A percentile compares a stretch with the other conserved stretches of the same genome.
Conservation (phyloP, 1,140 invertebrate genomes). For the Tigriopus japonicus region DNA sequence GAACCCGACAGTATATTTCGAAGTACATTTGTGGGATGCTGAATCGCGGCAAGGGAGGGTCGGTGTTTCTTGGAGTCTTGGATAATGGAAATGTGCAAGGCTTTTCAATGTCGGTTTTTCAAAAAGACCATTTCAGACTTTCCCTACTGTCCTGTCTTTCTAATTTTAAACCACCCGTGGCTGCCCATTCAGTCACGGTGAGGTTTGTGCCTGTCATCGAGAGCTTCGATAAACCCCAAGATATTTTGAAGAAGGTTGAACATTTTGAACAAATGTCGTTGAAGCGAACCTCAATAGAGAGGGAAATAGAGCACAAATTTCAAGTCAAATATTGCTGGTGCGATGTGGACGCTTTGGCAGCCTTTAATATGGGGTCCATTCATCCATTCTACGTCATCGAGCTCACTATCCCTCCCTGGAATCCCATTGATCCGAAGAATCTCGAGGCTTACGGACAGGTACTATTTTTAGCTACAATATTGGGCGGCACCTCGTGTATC, state of each 20-base stretch:
- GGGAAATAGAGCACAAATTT: no score
- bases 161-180: slow-evolving; percentile 16
- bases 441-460: no score
- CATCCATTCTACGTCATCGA: not conserved
- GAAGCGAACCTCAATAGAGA: no score
- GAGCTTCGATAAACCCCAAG: no score
- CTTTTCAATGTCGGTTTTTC: slow-evolving; percentile 22
- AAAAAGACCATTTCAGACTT: slow-evolving; percentile 24
- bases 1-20: slow-evolving; percentile 14
- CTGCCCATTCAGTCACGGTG: not conserved
- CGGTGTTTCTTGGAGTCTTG: slow-evolving; percentile 24
- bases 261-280: no score
- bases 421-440: not conserved
- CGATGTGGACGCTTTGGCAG: not conserved
- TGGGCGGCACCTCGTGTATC: no score
- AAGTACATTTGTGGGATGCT: slow-evolving; percentile 25
- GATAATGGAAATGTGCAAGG: slow-evolving; percentile 24
- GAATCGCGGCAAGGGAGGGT: slow-evolving; percentile 26
- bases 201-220: slow-evolving; percentile 9
- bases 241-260: no score
- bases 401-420: not conserved
- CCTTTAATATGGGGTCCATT: not conserved
- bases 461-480: no score
- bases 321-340: not conserved
- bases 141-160: slow-evolving; percentile 22